phyloP scores from a whole-genome alignment of 2,888 invertebrate species.

The Plebejus melissa region DNA sequence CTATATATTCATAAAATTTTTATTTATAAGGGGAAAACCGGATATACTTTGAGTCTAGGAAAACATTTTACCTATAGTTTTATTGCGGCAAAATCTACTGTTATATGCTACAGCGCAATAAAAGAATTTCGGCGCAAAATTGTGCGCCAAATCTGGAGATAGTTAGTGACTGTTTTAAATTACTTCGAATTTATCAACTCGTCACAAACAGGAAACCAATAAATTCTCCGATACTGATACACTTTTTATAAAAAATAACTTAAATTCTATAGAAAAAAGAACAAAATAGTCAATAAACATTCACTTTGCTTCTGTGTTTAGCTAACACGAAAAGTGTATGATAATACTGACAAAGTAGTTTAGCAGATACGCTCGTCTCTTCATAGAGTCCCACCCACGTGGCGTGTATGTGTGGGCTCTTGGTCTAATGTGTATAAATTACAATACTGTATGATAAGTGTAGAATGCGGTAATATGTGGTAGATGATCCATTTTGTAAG shows the following conservation, averaged over 20 bases:
- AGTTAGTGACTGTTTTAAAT: not conserved
- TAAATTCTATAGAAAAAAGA: not conserved
- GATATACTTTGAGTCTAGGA: too few relatives aligned
- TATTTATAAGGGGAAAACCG: too few relatives aligned
- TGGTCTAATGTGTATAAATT: not conserved
- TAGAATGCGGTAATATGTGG: slow-evolving; percentile 5
- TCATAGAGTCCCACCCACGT: slow-evolving; percentile 12
- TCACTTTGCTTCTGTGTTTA: slow-evolving; percentile 6
- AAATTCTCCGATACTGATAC: not conserved
- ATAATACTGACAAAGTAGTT: not conserved
- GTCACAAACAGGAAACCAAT: not conserved
- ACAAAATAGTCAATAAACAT: not conserved
- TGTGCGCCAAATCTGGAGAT: not conserved
- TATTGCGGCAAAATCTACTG: too few relatives aligned
- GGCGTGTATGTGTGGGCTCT: not conserved
- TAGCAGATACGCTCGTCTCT: slow-evolving; percentile 10
- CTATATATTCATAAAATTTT: too few relatives aligned
- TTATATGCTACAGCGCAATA: too few relatives aligned
- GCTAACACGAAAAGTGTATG: not conserved
- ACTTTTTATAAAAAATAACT: not conserved
- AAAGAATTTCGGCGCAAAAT: too few relatives aligned
- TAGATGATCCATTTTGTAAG: not conserved
- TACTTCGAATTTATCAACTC: not conserved
- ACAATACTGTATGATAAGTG: slow-evolving; percentile 2
- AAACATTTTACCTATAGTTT: too few relatives aligned